Percentiles rank a stretch among this genome's conserved stretches.
These are phyloP conservation scores for Carassius auratus DNA, from an alignment of 2,113 vertebrate genomes.

Conservation along the genomic window DNA sequence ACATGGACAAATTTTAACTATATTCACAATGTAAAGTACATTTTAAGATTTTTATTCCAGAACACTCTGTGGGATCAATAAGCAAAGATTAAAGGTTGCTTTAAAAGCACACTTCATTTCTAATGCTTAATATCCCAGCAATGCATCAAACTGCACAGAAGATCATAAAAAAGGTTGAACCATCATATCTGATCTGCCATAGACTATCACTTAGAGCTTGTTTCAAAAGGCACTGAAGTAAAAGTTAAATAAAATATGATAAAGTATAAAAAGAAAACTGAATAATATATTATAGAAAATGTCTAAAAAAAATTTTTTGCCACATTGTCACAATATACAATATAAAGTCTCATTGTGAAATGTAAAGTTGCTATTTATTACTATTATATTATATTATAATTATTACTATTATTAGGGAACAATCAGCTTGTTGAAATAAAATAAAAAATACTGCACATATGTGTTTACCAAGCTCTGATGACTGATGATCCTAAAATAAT, in stretches of 20 bases:
- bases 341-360: not conserved
- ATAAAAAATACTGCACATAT: too few relatives aligned
- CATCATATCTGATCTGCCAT: not conserved
- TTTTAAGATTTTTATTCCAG: not conserved
- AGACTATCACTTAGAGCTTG: not conserved
- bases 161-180: not conserved
- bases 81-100: not conserved
- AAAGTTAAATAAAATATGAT: not conserved
- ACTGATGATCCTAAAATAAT: too few relatives aligned
- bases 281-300: not conserved
- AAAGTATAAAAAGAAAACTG: not conserved
- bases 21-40: not conserved
- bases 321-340: not conserved
- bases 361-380: not conserved
- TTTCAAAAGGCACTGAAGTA: not conserved
- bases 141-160: not conserved
- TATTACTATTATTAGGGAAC: too few relatives aligned
- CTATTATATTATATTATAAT: too few relatives aligned
- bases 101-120: constrained; percentile 1
- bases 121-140: constrained; percentile 20
- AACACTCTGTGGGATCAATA: not conserved
- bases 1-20: not conserved
- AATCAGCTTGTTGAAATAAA: too few relatives aligned
- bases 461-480: too few relatives aligned
- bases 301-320: not conserved